phyloP scores from a whole-genome alignment of 2,113 vertebrate genomes.

The Nothoprocta perdicaria region DNA sequence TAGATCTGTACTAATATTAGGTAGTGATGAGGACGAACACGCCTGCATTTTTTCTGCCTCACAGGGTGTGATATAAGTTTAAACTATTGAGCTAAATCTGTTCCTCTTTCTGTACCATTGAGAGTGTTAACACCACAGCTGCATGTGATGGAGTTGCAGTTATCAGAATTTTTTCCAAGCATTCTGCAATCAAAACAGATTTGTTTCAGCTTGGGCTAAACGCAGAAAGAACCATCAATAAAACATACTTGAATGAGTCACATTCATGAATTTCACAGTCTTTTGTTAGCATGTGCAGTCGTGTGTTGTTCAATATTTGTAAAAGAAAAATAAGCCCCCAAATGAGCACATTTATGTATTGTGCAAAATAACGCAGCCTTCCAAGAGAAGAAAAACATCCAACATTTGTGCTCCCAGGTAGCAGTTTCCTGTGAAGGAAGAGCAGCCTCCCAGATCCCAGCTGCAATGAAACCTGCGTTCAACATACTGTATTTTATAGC shows the following conservation, averaged over 20 bases:
- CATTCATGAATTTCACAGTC: background rate
- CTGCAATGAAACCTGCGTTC: background rate
- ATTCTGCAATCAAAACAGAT: constrained; percentile 59
- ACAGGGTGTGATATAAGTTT: constrained; percentile 62
- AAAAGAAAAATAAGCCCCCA: background rate
- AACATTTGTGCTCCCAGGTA: background rate
- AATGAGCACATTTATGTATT: background rate
- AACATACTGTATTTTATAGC: background rate
- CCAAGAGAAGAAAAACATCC: background rate
- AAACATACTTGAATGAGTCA: background rate
- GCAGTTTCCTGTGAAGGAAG: background rate
- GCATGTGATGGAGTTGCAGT: constrained; percentile 34
- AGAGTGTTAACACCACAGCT: constrained; percentile 26
- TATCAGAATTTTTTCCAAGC: constrained; percentile 51
- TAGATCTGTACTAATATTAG: constrained; percentile 60
- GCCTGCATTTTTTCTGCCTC: constrained; percentile 47
- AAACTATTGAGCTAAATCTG: constrained; percentile 56
- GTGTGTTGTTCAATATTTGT: background rate
- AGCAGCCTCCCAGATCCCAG: background rate
- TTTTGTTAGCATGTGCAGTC: background rate
- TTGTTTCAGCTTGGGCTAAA: constrained; percentile 33
- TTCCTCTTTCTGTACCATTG: constrained; percentile 41
- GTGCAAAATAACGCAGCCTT: background rate
- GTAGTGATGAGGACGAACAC: constrained; percentile 33
- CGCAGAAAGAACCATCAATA: constrained; percentile 39